phyloP scores from a whole-genome alignment of 2,888 invertebrate species.

The Athalia rosae region DNA sequence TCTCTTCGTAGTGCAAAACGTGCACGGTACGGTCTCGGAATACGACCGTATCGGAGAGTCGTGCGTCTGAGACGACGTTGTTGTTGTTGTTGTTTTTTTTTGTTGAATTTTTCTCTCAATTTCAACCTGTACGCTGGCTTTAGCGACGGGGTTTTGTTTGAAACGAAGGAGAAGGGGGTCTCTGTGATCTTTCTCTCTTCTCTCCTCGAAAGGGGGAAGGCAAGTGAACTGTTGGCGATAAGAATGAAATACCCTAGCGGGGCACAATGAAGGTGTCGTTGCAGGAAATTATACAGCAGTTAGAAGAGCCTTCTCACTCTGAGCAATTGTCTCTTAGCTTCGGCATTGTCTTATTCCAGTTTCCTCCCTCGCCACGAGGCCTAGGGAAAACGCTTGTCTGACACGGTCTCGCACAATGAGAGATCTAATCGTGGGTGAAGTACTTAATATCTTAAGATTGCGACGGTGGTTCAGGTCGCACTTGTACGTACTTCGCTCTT shows the following conservation, averaged over 20 bases:
- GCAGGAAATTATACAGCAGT: constrained; percentile 74
- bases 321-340: constrained; percentile 71
- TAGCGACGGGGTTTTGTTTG: too few relatives aligned
- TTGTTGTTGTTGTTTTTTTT: too few relatives aligned
- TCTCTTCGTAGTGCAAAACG: not conserved
- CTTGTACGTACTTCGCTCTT: constrained; percentile 36
- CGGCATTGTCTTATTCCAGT: constrained; percentile 64
- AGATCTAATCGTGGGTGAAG: constrained; percentile 73
- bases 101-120: constrained; percentile 48
- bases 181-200: too few relatives aligned
- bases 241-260: constrained; percentile 68
- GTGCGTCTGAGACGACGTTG: too few relatives aligned
- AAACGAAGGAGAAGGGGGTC: too few relatives aligned
- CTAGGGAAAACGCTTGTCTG: constrained; percentile 70
- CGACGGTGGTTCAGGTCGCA: constrained; percentile 51
- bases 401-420: constrained; percentile 70
- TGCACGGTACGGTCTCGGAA: not conserved
- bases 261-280: constrained; percentile 74
- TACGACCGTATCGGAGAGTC: too few relatives aligned
- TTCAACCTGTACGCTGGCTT: constrained; percentile 41
- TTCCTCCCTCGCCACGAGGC: constrained; percentile 52
- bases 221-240: constrained; percentile 58
- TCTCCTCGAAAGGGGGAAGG: too few relatives aligned
- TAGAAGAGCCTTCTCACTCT: constrained; percentile 68
- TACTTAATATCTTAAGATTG: constrained; percentile 73